Evolutionary conservation across 2,888 invertebrate species (phyloP).

Genomic region (Diloba caeruleocephala): DNA sequence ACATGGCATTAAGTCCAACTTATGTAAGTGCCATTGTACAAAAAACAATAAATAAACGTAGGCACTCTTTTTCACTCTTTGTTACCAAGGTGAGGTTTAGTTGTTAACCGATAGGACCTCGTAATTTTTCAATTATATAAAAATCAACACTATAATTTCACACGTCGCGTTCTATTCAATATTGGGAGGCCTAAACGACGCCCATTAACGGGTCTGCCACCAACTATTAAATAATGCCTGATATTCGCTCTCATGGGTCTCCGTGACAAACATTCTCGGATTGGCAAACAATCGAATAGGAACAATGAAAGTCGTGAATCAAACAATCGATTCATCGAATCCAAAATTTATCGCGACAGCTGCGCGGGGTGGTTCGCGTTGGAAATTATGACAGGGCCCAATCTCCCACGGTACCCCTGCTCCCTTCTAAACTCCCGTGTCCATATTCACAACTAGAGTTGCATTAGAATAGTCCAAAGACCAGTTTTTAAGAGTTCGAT

Average conservation of each 20-base stretch:
- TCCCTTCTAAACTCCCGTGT: constrained; percentile 56
- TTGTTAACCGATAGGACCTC: constrained; percentile 25
- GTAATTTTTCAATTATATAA: constrained; percentile 22
- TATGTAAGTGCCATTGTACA: too few relatives aligned
- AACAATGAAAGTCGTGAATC: constrained; percentile 79
- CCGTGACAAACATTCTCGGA: constrained; percentile 62
- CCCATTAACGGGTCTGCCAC: constrained; percentile 48
- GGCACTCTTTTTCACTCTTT: not conserved
- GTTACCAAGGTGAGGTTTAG: not conserved
- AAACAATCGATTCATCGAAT: constrained; percentile 83
- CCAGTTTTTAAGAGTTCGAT: constrained; percentile 57
- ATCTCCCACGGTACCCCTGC: constrained; percentile 80
- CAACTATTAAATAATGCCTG: constrained; percentile 60
- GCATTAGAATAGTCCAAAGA: constrained; percentile 55
- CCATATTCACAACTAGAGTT: constrained; percentile 56
- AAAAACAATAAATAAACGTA: too few relatives aligned
- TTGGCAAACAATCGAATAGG: constrained; percentile 70
- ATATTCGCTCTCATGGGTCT: constrained; percentile 56
- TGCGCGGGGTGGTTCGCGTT: constrained; percentile 68
- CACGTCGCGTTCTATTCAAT: constrained; percentile 32
- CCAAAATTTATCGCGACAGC: constrained; percentile 80
- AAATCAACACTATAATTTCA: constrained; percentile 38
- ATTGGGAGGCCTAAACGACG: constrained; percentile 35
- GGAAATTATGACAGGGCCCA: constrained; percentile 70
- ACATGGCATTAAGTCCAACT: too few relatives aligned